Evolutionary conservation across 1,140 invertebrate species (phyloP).

Genomic region (Plectus sambesii): DNA sequence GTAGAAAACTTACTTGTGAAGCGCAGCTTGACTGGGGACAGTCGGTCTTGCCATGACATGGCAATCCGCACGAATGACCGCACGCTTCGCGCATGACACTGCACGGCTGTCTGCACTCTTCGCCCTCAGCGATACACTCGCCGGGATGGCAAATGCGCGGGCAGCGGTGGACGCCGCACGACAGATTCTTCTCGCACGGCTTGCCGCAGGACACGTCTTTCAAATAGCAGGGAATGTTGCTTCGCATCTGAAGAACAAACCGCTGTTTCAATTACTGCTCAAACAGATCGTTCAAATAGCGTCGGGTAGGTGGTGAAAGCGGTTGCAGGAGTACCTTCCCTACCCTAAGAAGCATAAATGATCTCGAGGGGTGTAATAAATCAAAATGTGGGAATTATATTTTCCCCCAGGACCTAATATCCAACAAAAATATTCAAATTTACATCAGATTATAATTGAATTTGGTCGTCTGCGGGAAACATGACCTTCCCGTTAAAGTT

Average conservation of each 20-base stretch:
- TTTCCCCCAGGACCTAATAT: no score
- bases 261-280: background rate
- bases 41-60: constrained; percentile 59
- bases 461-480: no score
- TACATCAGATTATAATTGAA: no score
- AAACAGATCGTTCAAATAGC: no score
- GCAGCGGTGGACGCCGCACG: constrained; percentile 68
- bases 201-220: constrained; percentile 77
- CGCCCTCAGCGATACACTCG: constrained; percentile 42
- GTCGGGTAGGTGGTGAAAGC: no score
- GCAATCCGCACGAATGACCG: constrained; percentile 64
- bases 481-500: no score
- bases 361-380: no score
- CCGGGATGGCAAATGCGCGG: constrained; percentile 61
- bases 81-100: constrained; percentile 57
- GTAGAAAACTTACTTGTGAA: constrained; percentile 46
- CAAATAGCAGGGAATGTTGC: constrained; percentile 75
- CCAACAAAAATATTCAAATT: no score
- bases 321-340: no score
- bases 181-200: constrained; percentile 63
- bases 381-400: no score
- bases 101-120: constrained; percentile 68
- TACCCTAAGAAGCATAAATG: no score
- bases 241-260: constrained; percentile 53
- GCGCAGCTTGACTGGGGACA: constrained; percentile 61